A percentile compares a stretch with the other conserved stretches of the same genome.
Conservation (phyloP, 1,140 invertebrate species). For the Epicauta chinensis region DNA sequence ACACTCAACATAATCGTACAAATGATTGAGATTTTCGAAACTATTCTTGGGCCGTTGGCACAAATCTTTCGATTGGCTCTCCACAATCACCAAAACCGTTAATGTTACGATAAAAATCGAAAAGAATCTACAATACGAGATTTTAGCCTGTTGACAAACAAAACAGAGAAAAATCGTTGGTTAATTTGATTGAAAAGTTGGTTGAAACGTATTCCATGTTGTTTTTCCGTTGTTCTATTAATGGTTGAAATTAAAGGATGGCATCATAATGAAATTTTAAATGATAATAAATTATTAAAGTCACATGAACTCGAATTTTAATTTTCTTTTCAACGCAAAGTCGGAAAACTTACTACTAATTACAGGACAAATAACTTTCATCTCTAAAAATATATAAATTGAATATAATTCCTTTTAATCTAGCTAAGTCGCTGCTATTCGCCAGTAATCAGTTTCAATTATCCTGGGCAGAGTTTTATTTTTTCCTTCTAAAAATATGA, state of each 20-base stretch:
- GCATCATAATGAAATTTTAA: too few relatives aligned
- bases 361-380: conserved; percentile 5
- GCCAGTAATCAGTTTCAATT: conserved; percentile 7
- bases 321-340: background rate
- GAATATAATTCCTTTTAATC: conserved; percentile 13
- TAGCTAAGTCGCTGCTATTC: conserved; percentile 2
- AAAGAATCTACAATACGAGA: background rate
- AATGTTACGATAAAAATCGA: background rate
- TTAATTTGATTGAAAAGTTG: too few relatives aligned
- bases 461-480: too few relatives aligned
- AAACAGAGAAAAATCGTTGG: background rate
- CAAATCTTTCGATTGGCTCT: background rate
- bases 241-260: background rate
- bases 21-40: conserved; percentile 5
- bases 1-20: conserved; percentile 2
- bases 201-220: too few relatives aligned
- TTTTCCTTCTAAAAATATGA: too few relatives aligned
- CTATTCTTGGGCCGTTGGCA: conserved; percentile 1
- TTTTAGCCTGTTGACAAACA: background rate
- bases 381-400: background rate
- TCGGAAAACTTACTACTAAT: background rate
- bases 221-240: too few relatives aligned
- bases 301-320: conserved; percentile 2
- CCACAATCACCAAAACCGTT: background rate
- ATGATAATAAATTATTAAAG: conserved; percentile 12